Evolutionary conservation across 2,888 invertebrate genomes (phyloP).

Genomic region (Gymnoscelis rufifasciata): DNA sequence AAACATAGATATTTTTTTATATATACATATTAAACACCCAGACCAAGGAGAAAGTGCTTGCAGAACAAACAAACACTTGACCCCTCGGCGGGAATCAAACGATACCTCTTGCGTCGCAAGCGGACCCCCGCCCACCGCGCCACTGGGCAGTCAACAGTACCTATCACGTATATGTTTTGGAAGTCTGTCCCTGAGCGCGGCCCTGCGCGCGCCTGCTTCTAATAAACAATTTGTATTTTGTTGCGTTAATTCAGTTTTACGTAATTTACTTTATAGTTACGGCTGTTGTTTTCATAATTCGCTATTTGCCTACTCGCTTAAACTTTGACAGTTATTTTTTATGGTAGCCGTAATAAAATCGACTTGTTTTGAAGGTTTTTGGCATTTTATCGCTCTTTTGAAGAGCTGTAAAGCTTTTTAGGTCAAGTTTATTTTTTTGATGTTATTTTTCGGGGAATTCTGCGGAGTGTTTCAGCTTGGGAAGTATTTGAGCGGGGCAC

Average conservation of each 20-base stretch:
- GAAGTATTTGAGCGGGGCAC: no score
- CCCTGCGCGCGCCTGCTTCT: slow-evolving; percentile 13
- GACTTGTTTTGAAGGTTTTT: slow-evolving; percentile 15
- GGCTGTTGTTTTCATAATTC: slow-evolving; percentile 28
- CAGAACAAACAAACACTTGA: no score
- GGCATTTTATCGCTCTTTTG: slow-evolving; percentile 8
- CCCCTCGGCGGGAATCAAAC: no score
- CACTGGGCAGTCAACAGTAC: no score
- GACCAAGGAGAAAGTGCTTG: no score
- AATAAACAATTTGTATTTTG: slow-evolving; percentile 28
- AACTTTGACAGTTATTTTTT: slow-evolving; percentile 23
- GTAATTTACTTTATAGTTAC: slow-evolving; percentile 37
- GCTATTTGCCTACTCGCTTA: slow-evolving; percentile 12
- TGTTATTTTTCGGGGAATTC: neutral
- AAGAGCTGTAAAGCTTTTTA: slow-evolving; percentile 2
- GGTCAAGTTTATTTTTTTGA: neutral
- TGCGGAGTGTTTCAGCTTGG: no score
- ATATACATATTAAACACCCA: no score
- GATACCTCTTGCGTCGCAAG: no score
- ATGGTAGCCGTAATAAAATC: slow-evolving; percentile 17
- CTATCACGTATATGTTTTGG: no score
- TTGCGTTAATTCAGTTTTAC: slow-evolving; percentile 23
- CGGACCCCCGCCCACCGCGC: no score
- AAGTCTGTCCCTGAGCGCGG: neutral
- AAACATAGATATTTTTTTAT: no score